phyloP scores from a whole-genome alignment of 2,888 invertebrate genomes.

The Tenthredo mesomela region DNA sequence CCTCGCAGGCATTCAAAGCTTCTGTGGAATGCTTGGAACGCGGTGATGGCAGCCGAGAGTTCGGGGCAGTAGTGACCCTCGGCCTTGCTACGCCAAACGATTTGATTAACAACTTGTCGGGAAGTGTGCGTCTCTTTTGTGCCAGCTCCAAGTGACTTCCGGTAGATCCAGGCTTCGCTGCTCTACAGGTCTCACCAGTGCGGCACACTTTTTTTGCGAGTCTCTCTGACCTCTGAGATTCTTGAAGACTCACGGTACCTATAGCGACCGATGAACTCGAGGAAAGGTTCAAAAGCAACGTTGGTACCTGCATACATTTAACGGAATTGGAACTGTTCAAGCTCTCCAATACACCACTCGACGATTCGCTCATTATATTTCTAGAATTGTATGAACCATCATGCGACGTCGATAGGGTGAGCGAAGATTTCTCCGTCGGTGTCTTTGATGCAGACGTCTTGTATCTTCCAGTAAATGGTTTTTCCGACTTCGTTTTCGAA shows the following conservation, averaged over 20 bases:
- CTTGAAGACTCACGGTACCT: not conserved
- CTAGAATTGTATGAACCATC: constrained; percentile 35
- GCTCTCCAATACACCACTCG: constrained; percentile 14
- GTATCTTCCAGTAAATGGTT: not conserved
- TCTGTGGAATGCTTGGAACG: constrained; percentile 26
- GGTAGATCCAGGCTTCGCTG: not conserved
- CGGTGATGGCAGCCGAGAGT: constrained; percentile 25
- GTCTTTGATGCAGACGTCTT: not conserved
- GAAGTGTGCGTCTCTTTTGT: constrained; percentile 10
- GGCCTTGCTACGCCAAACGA: not conserved
- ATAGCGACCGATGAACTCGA: constrained; percentile 38
- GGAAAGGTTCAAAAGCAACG: constrained; percentile 21
- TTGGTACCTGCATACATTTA: constrained; percentile 37
- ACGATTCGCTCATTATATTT: constrained; percentile 37
- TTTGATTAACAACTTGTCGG: constrained; percentile 3
- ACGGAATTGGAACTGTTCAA: constrained; percentile 35
- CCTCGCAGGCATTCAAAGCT: not conserved
- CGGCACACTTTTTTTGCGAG: not conserved
- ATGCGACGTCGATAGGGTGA: constrained; percentile 55
- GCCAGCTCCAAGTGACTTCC: constrained; percentile 37
- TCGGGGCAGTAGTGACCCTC: constrained; percentile 14
- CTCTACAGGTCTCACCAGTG: not conserved
- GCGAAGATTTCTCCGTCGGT: constrained; percentile 42
- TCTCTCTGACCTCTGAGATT: not conserved
- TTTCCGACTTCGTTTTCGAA: not conserved